Percentiles rank a stretch among this genome's conserved stretches.
Evolutionary conservation across 1,140 invertebrate species (phyloP).

Genomic region (Drosophila bifasciata): DNA sequence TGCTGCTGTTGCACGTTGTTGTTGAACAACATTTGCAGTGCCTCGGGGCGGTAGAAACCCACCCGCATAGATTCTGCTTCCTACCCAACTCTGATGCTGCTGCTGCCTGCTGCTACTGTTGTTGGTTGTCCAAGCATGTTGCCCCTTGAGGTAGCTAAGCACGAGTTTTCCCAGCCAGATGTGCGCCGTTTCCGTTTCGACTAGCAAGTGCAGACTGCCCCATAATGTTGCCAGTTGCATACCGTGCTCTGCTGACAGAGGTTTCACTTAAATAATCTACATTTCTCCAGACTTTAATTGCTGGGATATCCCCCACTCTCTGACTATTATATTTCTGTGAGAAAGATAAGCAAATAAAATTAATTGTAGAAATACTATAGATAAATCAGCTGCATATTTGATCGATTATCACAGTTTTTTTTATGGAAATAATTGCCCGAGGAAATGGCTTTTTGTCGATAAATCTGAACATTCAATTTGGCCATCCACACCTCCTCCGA

Average conservation of each 20-base stretch:
- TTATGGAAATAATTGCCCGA: background rate
- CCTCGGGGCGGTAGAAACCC: constrained; percentile 33
- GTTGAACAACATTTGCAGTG: constrained; percentile 62
- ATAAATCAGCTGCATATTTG: too few relatives aligned
- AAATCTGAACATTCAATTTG: constrained; percentile 22
- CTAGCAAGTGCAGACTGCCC: constrained; percentile 42
- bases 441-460: background rate
- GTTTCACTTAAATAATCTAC: constrained; percentile 27
- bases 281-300: constrained; percentile 7
- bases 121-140: constrained; percentile 51
- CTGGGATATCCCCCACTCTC: background rate
- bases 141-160: constrained; percentile 6
- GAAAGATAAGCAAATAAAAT: too few relatives aligned
- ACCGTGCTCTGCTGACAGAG: background rate
- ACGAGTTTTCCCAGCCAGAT: constrained; percentile 31
- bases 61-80: constrained; percentile 11
- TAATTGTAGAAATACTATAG: background rate
- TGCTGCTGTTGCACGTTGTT: constrained; percentile 38
- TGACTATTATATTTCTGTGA: too few relatives aligned
- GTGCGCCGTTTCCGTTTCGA: constrained; percentile 45
- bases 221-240: constrained; percentile 38
- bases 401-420: background rate
- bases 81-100: constrained; percentile 13
- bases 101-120: too few relatives aligned
- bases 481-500: constrained; percentile 23